phyloP scores from a whole-genome alignment of 2,888 invertebrate species.

The Mesochorus sp. region DNA sequence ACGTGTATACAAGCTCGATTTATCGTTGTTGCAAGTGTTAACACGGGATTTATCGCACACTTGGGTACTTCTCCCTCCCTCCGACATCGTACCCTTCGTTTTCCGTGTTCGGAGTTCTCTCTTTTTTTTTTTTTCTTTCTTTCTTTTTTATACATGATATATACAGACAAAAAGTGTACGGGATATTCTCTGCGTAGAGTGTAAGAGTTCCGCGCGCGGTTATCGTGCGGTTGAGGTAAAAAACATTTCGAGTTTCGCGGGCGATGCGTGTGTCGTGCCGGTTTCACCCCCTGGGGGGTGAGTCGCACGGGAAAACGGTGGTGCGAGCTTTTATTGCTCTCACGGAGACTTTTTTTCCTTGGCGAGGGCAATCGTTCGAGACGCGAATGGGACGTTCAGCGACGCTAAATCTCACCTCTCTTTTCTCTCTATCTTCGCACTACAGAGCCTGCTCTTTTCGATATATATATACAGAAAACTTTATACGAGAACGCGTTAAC shows the following conservation, averaged over 20 bases:
- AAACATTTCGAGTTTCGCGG: slow-evolving; percentile 41
- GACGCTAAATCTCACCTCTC: slow-evolving; percentile 53
- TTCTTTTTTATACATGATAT: too few species aligned
- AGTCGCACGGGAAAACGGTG: not conserved
- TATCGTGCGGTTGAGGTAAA: slow-evolving; percentile 21
- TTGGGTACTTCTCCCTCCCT: not conserved
- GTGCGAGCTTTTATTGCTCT: slow-evolving; percentile 51
- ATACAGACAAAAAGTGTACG: not conserved
- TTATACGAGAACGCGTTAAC: not conserved
- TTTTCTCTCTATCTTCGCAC: slow-evolving; percentile 17
- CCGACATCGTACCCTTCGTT: too few species aligned
- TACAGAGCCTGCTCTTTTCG: too few species aligned
- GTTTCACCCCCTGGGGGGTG: slow-evolving; percentile 5
- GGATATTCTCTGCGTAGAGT: not conserved
- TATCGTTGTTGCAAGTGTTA: slow-evolving; percentile 26
- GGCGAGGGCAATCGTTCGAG: slow-evolving; percentile 56
- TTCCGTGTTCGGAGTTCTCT: too few species aligned
- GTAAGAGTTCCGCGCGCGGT: not conserved
- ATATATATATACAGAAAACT: too few species aligned
- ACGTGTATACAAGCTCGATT: slow-evolving; percentile 39
- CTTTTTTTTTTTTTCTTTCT: not conserved
- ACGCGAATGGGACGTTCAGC: slow-evolving; percentile 58
- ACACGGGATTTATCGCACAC: slow-evolving; percentile 29
- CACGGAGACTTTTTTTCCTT: slow-evolving; percentile 59
- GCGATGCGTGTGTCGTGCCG: slow-evolving; percentile 35